Evolutionary conservation across 2,888 invertebrate species (phyloP).

Genomic region (Arrhopalites spinosus): DNA sequence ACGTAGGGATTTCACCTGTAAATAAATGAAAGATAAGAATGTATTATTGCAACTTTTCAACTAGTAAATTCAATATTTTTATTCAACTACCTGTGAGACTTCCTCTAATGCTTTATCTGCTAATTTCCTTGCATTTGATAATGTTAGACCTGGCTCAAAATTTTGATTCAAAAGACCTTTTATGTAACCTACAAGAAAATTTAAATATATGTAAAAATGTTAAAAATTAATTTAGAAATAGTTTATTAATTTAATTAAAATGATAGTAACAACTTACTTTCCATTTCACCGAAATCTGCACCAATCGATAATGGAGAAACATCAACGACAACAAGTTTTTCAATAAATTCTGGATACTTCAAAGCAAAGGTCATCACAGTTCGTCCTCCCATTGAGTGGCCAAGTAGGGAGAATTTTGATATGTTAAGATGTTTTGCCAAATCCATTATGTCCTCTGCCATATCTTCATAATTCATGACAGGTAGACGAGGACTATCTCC

Average conservation of each 20-base stretch:
- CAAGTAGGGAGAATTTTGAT: constrained; percentile 72
- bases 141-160: constrained; percentile 59
- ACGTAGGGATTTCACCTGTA: constrained; percentile 59
- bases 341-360: constrained; percentile 65
- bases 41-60: not conserved
- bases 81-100: constrained; percentile 59
- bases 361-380: constrained; percentile 84
- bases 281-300: constrained; percentile 45
- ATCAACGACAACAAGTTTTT: constrained; percentile 73
- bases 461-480: constrained; percentile 73
- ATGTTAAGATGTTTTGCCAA: constrained; percentile 70
- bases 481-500: constrained; percentile 85
- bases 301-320: constrained; percentile 66
- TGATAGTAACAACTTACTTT: constrained; percentile 31
- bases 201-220: constrained; percentile 17
- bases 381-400: constrained; percentile 97
- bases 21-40: constrained; percentile 14
- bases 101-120: constrained; percentile 70
- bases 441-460: constrained; percentile 74
- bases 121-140: constrained; percentile 72
- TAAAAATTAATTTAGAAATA: not conserved
- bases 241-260: too few relatives aligned
- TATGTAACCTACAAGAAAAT: constrained; percentile 19
- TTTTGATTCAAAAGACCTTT: not conserved
- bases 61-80: too few relatives aligned